Conservation (phyloP, 2,113 vertebrate genomes). For the Laterallus jamaicensis region DNA sequence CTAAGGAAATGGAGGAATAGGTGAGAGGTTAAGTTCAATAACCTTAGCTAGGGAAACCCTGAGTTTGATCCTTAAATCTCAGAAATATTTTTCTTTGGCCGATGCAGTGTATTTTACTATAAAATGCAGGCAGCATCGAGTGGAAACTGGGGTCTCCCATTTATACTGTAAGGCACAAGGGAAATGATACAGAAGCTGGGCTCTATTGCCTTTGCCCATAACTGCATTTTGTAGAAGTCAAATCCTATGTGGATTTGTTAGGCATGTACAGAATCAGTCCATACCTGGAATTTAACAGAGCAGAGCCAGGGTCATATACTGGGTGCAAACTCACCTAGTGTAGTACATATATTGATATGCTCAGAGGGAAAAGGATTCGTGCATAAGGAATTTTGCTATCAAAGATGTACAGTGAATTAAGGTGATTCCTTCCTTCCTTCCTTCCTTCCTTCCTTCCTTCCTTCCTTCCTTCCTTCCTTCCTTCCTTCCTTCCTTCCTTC, state of each 20-base stretch:
- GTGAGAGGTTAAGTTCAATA: neutral
- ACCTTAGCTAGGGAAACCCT: neutral
- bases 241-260: neutral
- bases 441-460: too few species aligned
- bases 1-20: neutral
- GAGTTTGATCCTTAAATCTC: neutral
- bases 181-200: neutral
- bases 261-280: neutral
- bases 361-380: neutral
- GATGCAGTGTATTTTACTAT: neutral
- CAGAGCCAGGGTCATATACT: neutral
- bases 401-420: neutral
- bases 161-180: neutral
- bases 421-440: too few species aligned
- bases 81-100: neutral
- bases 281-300: neutral
- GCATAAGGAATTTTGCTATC: neutral
- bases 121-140: neutral
- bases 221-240: neutral
- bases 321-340: neutral
- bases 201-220: rapidly evolving
- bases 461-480: neutral
- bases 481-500: neutral
- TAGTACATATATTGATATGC: neutral
- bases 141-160: neutral